Conservation (phyloP, 2,888 invertebrate genomes). For the Scaptodrosophila latifasciaeformis region DNA sequence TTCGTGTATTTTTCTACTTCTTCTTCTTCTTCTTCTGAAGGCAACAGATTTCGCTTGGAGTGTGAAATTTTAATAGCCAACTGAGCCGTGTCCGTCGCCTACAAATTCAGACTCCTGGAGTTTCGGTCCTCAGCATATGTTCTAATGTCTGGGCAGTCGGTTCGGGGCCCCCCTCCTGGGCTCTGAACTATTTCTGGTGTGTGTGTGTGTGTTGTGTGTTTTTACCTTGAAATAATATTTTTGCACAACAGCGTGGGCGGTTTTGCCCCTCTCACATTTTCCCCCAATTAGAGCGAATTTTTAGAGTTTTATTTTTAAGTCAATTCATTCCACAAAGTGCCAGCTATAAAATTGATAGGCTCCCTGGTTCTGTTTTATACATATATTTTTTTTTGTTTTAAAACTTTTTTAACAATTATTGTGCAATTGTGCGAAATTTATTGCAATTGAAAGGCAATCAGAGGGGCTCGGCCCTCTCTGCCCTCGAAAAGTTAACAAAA, state of each 20-base stretch:
- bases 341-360: no score
- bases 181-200: background rate
- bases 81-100: conserved; percentile 60
- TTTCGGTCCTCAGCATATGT: conserved; percentile 38
- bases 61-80: conserved; percentile 70
- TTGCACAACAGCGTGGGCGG: background rate
- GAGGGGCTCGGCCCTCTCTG: conserved; percentile 32
- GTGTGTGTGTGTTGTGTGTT: no score
- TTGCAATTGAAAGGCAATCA: conserved; percentile 69
- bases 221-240: conserved; percentile 2
- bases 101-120: conserved; percentile 30
- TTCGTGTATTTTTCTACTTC: background rate
- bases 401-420: conserved; percentile 70
- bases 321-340: no score
- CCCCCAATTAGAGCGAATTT: no score
- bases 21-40: no score
- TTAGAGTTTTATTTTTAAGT: no score
- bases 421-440: conserved; percentile 70
- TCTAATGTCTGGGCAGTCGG: background rate
- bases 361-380: no score
- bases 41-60: no score
- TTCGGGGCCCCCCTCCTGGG: no score
- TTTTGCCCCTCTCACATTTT: no score
- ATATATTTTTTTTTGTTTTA: conserved; percentile 47
- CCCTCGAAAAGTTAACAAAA: conserved; percentile 52